Evolutionary conservation across 1,140 invertebrate species (phyloP), one percentile per base, ranked within the genome.

Genomic region (Caenorhabditis remanei): DNA sequence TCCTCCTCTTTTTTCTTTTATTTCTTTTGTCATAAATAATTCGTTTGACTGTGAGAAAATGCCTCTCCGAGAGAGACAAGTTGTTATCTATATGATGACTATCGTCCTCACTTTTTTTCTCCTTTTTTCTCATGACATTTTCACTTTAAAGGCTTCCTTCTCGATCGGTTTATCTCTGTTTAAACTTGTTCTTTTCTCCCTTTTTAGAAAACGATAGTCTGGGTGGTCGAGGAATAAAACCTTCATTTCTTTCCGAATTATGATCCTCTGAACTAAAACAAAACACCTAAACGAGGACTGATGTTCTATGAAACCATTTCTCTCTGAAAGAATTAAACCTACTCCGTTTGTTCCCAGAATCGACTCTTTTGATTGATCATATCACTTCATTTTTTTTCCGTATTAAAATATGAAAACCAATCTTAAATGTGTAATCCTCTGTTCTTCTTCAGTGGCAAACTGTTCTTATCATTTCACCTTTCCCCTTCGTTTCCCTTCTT

Each of bases 31-130:
- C 71, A 50, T 79, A 79, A 79, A 79, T 79, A 53, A 79, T 79
- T 79, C 67, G 40, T 32, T 32, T 67, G 63, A 40, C 71, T 79
- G 53, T 79, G 71, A 50, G 71, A 50, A 79, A 53, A n/a, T 11
- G n/a, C 24, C n/a, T 46, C 46, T 50, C 40, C 24, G 16, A 32
- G 32, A 32, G 32, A 32, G 13, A 19, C 40, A 24, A 71, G 40
- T 65, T 50, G 46, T 79, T 79, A 79, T 79, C 71, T 79, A 79
- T 79, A 79, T 53, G n/a, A 79, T 50, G 71, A 79, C 46, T 50
- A 53, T 79, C 71, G 21, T 41, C 41, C 65, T 48, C 65, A 71
- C 43, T 48, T 71, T 48, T 71, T 71, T 71, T 32, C 24, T 50
- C 21, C 21, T 79, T 50, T 50, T 79, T 24, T 43, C 71, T 14